A percentile compares a stretch with the other conserved stretches of the same genome.
Conservation (phyloP, 2,888 invertebrate species). For the Drosophila testacea region DNA sequence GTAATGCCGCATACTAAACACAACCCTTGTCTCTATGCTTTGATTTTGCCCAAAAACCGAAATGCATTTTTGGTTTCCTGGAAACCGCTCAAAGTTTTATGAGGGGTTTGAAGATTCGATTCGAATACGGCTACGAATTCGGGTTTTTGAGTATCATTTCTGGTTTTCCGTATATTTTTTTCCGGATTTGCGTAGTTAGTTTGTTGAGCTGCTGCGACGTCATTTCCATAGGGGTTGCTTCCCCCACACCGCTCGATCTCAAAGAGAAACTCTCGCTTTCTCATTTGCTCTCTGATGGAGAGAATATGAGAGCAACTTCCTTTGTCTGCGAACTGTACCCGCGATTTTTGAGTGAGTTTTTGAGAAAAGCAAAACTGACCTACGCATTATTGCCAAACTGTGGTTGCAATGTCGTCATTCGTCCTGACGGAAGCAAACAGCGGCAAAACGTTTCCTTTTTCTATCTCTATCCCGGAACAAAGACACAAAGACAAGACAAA, state of each 20-base stretch:
- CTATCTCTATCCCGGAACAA: conserved; percentile 14
- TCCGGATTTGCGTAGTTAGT: conserved; percentile 17
- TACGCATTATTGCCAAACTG: conserved; percentile 10
- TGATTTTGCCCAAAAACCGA: conserved; percentile 8
- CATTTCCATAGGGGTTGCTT: conserved; percentile 19
- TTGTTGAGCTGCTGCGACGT: conserved; percentile 29
- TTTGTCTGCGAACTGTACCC: conserved; percentile 32
- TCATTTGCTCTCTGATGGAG: not conserved
- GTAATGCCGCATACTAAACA: conserved; percentile 15
- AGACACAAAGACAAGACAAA: conserved; percentile 14
- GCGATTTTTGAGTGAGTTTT: conserved; percentile 19
- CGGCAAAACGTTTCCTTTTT: not conserved
- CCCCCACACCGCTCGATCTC: conserved; percentile 24
- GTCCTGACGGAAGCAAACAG: not conserved
- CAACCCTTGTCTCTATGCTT: conserved; percentile 22
- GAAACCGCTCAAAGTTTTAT: conserved; percentile 27
- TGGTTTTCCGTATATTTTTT: conserved; percentile 6
- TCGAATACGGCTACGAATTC: not conserved
- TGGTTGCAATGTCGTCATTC: conserved; percentile 8
- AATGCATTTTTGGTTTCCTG: conserved; percentile 49
- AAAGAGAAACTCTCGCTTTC: conserved; percentile 4
- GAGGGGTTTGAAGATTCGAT: conserved; percentile 22
- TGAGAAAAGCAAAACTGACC: conserved; percentile 9
- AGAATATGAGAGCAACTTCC: conserved; percentile 2
- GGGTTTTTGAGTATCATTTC: conserved; percentile 8